Conservation (phyloP, 2,113 vertebrate species). For the Poecilia latipinna region DNA sequence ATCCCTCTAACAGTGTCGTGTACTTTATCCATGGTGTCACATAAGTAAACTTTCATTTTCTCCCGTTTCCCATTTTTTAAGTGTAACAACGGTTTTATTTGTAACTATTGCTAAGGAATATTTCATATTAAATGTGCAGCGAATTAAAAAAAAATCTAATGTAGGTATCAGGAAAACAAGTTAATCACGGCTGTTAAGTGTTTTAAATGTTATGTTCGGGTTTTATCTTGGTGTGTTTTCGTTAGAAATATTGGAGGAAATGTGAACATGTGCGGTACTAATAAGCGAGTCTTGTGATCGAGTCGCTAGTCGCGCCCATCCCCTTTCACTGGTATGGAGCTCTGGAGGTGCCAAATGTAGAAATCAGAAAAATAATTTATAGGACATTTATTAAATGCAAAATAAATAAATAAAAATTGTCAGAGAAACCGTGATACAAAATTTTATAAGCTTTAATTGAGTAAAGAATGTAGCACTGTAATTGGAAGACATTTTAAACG, state of each 20-base stretch:
- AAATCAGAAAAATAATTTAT: neutral
- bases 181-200: neutral
- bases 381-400: neutral
- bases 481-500: too few relatives aligned
- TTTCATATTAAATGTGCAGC: neutral
- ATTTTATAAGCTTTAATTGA: neutral
- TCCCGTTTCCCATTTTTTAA: too few relatives aligned
- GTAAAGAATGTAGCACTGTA: too few relatives aligned
- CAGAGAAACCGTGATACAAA: neutral
- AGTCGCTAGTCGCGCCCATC: slow-evolving; percentile 6
- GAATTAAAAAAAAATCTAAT: neutral
- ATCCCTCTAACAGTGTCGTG: too few relatives aligned
- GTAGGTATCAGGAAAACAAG: neutral
- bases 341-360: neutral
- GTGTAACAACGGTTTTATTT: too few relatives aligned
- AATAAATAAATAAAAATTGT: neutral
- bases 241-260: neutral
- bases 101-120: neutral
- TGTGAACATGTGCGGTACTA: neutral
- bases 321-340: neutral
- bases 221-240: neutral
- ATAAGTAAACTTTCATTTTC: neutral
- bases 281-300: slow-evolving; percentile 63
- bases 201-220: neutral
- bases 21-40: too few relatives aligned